Evolutionary conservation across 2,797 vertebrate species (phyloP), one percentile per base, ranked within the genome.

Genomic region (Coregonus sp.): DNA sequence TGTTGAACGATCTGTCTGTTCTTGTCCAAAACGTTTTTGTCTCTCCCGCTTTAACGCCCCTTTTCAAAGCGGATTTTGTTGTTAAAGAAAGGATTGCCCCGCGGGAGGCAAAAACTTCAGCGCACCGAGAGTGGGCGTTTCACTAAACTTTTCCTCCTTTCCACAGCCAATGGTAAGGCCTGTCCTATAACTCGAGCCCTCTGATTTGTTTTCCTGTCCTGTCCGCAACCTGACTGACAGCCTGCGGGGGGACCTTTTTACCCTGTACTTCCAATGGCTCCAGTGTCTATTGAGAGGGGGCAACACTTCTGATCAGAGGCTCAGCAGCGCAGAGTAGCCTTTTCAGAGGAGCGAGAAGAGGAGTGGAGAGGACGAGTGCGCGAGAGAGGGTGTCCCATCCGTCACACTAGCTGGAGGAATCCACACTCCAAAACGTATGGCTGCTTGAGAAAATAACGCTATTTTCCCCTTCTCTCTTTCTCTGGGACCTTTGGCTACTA

Each of bases 391-490:
- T 83, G 79, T 81, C 89, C 81, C 91, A 89, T 90, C 93, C 89
- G 89, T 91, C 86, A 87, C 2, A 82, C 82, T 73, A 90, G 85
- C 92, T 83, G 92, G 92, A 94, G 92, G 92, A 94, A 86, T 85
- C 86, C 90, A 80, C 74, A 81, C 90, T 89, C 86, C 79, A 84
- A 80, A 88, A 90, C 92, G 84, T 94, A 95, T 94, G 95, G 95
- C 94, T 94, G 93, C 91, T 89, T 95, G 91, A 95, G 91, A 95
- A 63, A 81, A 81, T 82, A 91, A 81, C 91, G 73, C 86, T 72
- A 89, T 81, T 78, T 74, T 81, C 89, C 89, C 86, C 56, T 75
- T 85, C 75, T 67, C 74, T 86, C 83, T 89, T 88, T 92, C 84
- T 90, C 86, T 85, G 87, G 90, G 88, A 92, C 90, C 76, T 89